Evolutionary conservation across 2,888 invertebrate species (phyloP), one percentile per base, ranked within the genome.

Genomic region (Ommatoiulus sabulosus): DNA sequence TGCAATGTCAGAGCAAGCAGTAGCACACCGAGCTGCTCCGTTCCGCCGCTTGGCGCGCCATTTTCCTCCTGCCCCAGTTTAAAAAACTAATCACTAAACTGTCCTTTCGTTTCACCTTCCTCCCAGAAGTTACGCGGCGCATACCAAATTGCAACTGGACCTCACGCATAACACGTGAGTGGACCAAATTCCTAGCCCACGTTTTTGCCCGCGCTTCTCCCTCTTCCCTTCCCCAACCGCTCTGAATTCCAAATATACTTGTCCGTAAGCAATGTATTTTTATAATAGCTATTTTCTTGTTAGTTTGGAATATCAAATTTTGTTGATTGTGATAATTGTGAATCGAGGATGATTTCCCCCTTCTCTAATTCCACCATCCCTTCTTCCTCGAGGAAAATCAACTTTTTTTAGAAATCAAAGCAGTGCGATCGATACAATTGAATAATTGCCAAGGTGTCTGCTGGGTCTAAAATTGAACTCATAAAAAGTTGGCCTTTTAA

Each of bases 281-380:
- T 88, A 88, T 88, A 88, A 63, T 88, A 88, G 88, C 63, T 84
- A 88, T 88, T 88, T 88, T 88, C 85, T 84, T 46, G 84, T 52
- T 88, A 85, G 88, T 85, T 88, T 88, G 84, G 85, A 88, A 88
- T 88, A 88, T 85, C 88, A 88, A 88, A 88, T 85, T 85, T 72
- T 44, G 84, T 88, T 88, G 48, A 88, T 46, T 88, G 88, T 88
- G 88, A 88, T 88, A 88, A 57, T 35, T 63, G 87, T 52, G 44
- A 87, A 52, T 52, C 87, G 87, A 86, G 48, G 48, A 44, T 86
- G 86, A 86, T 44, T 20, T 44, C 44, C 86, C 86, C 15, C 46
- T 86, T 86, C 48, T 48, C 86, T 48, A 86, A 46, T 24, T 46
- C n/a, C 48, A 24, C 86, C 86, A 17, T 86, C 24, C 20, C 44